Evolutionary conservation across 2,888 invertebrate species (phyloP).

Genomic region (Eupsilia transversa): DNA sequence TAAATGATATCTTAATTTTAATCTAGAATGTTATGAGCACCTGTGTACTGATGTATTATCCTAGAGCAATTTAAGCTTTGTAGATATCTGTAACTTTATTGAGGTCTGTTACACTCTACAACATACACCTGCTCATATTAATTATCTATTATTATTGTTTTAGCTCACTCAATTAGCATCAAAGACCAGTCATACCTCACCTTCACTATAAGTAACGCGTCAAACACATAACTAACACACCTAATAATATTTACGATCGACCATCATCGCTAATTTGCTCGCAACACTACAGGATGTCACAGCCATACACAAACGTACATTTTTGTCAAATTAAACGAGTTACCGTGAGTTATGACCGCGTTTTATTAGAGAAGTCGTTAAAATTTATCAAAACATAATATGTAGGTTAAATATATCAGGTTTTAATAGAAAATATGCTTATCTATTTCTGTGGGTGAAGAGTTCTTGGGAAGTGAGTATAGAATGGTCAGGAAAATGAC

Average conservation of each 20-base stretch:
- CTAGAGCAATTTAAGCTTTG: neutral
- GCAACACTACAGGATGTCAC: constrained; percentile 61
- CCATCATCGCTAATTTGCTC: constrained; percentile 60
- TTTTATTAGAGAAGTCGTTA: constrained; percentile 63
- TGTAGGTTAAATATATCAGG: constrained; percentile 58
- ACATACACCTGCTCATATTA: neutral
- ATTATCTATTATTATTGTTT: neutral
- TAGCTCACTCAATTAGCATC: constrained; percentile 1
- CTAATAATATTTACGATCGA: constrained; percentile 55
- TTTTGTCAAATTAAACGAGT: constrained; percentile 64
- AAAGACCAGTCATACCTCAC: neutral
- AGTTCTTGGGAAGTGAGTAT: constrained; percentile 12
- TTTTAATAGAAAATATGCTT: constrained; percentile 40
- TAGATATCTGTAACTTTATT: neutral
- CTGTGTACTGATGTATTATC: neutral
- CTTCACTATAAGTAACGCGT: neutral
- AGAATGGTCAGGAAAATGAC: constrained; percentile 23
- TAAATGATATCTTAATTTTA: neutral
- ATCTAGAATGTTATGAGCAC: neutral
- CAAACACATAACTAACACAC: constrained; percentile 36
- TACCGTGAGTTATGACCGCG: constrained; percentile 54
- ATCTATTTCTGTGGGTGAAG: constrained; percentile 31
- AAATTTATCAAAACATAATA: constrained; percentile 59
- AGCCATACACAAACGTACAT: constrained; percentile 34
- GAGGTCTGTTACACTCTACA: neutral